These are phyloP conservation scores for Tetramorium alpestre DNA, from an alignment of 1,140 invertebrate species.

Conservation along the genomic window DNA sequence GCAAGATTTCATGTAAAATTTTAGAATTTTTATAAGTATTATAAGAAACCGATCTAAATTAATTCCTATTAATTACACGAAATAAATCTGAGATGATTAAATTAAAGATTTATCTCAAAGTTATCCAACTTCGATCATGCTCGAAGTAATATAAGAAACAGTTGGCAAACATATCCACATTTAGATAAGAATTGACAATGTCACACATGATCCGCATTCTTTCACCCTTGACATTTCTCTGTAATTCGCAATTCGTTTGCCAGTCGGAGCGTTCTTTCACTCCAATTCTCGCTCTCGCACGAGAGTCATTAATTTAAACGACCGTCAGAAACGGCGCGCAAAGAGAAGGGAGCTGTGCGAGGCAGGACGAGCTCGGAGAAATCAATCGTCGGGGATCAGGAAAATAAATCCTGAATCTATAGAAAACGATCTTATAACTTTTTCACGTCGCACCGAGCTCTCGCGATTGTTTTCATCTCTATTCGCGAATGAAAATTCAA, in stretches of 20 bases:
- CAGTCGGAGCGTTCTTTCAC: slow-evolving; percentile 46
- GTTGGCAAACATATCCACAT: background rate
- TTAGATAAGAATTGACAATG: slow-evolving; percentile 19
- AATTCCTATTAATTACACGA: background rate
- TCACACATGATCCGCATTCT: slow-evolving; percentile 13
- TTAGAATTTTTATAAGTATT: background rate
- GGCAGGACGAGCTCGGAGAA: slow-evolving; percentile 27
- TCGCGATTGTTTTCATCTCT: background rate
- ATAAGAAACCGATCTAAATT: background rate
- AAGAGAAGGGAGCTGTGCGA: slow-evolving; percentile 7
- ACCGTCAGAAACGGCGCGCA: slow-evolving; percentile 39
- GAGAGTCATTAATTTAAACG: slow-evolving; percentile 65
- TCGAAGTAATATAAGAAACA: background rate
- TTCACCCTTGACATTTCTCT: slow-evolving; percentile 57
- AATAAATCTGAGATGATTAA: background rate
- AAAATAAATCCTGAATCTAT: slow-evolving; percentile 44
- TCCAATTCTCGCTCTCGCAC: slow-evolving; percentile 52
- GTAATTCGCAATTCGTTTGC: slow-evolving; percentile 59
- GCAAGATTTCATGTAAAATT: background rate
- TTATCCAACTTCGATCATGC: background rate
- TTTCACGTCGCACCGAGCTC: background rate
- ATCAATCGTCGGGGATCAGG: slow-evolving; percentile 27
- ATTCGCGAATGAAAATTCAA: background rate
- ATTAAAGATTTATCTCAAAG: slow-evolving; percentile 1
- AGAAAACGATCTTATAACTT: slow-evolving; percentile 41